Conservation (phyloP, 2,888 invertebrate species). For the Dolichomitus sp. region DNA sequence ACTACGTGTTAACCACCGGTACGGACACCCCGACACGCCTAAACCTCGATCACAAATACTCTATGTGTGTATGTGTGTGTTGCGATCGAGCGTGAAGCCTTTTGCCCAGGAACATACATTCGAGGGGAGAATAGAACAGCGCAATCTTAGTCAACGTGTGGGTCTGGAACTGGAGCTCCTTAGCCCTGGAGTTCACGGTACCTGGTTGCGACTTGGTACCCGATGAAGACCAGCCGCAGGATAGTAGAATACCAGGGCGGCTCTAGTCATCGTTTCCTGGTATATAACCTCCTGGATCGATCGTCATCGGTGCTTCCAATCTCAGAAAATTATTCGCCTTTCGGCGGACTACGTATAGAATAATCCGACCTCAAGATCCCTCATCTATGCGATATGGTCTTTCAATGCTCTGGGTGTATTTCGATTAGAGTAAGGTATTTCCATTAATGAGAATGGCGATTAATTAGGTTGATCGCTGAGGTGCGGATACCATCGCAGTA, state of each 20-base stretch:
- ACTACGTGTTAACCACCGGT: background rate
- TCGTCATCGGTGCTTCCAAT: conserved; percentile 9
- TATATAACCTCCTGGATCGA: conserved; percentile 29
- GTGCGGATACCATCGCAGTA: conserved; percentile 33
- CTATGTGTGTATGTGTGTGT: background rate
- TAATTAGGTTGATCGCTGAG: conserved; percentile 19
- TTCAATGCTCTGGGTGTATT: conserved; percentile 1
- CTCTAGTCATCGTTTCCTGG: conserved; percentile 31
- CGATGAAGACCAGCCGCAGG: conserved; percentile 7
- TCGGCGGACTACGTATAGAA: background rate
- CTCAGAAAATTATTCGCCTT: conserved; percentile 5
- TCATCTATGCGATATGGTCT: background rate
- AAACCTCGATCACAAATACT: conserved; percentile 27
- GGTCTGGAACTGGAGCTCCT: conserved; percentile 25
- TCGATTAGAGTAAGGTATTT: conserved; percentile 2
- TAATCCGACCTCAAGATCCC: background rate
- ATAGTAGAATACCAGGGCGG: conserved; percentile 5
- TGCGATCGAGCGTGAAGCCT: conserved; percentile 24
- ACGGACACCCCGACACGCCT: conserved; percentile 45
- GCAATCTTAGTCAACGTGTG: background rate
- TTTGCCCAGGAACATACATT: conserved; percentile 14
- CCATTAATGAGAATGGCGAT: conserved; percentile 31
- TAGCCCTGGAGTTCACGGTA: conserved; percentile 28
- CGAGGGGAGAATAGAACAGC: background rate
- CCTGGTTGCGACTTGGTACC: conserved; percentile 24